A percentile compares a stretch with the other conserved stretches of the same genome.
These are phyloP conservation scores for Calosoma granatense DNA, from an alignment of 1,140 invertebrate species.

Conservation along the genomic window DNA sequence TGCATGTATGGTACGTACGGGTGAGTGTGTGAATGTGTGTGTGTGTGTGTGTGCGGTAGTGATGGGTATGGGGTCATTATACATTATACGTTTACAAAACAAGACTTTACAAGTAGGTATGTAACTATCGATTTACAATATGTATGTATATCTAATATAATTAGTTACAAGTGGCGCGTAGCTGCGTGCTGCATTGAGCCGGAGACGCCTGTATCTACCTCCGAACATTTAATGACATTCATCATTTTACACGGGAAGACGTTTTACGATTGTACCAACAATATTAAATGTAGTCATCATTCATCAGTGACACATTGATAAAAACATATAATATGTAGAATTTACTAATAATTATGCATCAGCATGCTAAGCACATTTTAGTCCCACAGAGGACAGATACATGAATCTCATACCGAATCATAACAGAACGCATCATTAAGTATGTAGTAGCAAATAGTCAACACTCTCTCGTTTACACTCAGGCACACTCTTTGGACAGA, in stretches of 20 bases:
- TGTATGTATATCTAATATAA: neutral
- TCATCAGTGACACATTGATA: neutral
- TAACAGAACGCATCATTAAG: neutral
- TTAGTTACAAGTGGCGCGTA: neutral
- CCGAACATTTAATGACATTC: slow-evolving; percentile 11
- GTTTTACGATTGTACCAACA: slow-evolving; percentile 24
- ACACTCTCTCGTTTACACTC: no score
- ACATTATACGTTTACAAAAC: neutral
- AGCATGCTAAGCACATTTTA: neutral
- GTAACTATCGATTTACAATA: slow-evolving; percentile 1
- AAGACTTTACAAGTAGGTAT: neutral
- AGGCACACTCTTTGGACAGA: slow-evolving; percentile 6
- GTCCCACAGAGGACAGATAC: neutral
- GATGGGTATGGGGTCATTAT: neutral
- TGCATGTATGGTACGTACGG: neutral
- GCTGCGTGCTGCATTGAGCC: neutral
- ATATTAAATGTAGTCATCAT: slow-evolving; percentile 9
- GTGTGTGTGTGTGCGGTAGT: neutral
- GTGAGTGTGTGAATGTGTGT: neutral
- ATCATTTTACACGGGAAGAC: slow-evolving; percentile 25
- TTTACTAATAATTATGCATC: neutral
- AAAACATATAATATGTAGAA: neutral
- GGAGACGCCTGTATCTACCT: neutral
- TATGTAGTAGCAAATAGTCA: no score
- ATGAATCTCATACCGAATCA: neutral